A percentile compares a stretch with the other conserved stretches of the same genome.
Conservation (phyloP, 2,888 invertebrate genomes). For the Oscheius onirici region DNA sequence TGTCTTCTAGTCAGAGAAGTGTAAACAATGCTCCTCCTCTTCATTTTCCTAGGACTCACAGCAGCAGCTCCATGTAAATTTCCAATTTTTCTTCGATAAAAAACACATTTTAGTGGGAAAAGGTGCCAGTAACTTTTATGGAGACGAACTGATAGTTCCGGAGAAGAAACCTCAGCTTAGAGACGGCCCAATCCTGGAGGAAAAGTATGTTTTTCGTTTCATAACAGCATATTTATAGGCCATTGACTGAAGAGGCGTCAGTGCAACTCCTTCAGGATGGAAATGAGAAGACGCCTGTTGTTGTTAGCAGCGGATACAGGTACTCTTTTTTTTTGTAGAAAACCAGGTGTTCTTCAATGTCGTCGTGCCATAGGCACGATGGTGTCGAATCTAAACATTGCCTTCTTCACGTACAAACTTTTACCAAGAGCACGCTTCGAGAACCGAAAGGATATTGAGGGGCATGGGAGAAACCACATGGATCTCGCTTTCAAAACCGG, state of each 20-base stretch:
- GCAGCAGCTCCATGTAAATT: not conserved
- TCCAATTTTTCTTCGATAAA: not conserved
- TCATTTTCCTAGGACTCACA: not conserved
- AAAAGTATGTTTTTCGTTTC: not conserved
- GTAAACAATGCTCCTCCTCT: not conserved
- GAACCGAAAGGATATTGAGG: too few species aligned
- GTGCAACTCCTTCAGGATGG: too few species aligned
- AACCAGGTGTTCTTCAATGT: not conserved
- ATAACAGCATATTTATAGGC: too few species aligned
- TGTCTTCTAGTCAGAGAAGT: too few species aligned
- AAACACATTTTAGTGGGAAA: not conserved
- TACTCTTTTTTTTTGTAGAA: not conserved
- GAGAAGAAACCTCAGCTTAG: not conserved
- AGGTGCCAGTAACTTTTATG: not conserved
- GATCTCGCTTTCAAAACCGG: too few species aligned
- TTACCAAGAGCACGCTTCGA: too few species aligned
- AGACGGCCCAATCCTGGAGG: not conserved
- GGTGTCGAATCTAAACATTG: too few species aligned
- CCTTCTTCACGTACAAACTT: too few species aligned
- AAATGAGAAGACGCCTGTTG: not conserved
- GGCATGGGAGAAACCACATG: too few species aligned
- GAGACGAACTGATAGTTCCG: conserved; percentile 3
- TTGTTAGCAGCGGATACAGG: conserved; percentile 12
- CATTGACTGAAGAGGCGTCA: too few species aligned
- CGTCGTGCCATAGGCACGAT: too few species aligned